Evolutionary conservation across 2,888 invertebrate species (phyloP).

Genomic region (Ormyrus thymus): DNA sequence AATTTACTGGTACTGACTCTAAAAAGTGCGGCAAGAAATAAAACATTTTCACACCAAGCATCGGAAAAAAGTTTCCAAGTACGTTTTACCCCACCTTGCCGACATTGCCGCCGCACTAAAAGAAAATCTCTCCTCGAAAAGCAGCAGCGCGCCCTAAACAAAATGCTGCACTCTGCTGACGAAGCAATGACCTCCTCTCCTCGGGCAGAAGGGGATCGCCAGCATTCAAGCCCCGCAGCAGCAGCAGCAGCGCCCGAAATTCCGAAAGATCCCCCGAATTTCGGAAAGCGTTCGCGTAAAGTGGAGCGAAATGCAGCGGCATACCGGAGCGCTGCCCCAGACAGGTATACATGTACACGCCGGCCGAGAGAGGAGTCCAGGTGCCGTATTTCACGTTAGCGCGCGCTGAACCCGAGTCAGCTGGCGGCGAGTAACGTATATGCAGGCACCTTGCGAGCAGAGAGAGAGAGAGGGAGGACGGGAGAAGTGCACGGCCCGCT

Average conservation of each 20-base stretch:
- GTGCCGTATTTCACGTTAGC: constrained; percentile 46
- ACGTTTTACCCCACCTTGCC: too few relatives aligned
- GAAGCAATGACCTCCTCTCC: neutral
- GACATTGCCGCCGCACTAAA: too few relatives aligned
- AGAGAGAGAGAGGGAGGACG: too few relatives aligned
- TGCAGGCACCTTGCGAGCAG: too few relatives aligned
- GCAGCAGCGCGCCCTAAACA: too few relatives aligned
- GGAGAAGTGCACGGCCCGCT: too few relatives aligned
- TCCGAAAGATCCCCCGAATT: too few relatives aligned
- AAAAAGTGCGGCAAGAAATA: neutral
- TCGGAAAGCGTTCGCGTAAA: too few relatives aligned
- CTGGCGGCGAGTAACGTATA: constrained; percentile 18
- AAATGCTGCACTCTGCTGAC: too few relatives aligned
- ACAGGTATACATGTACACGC: constrained; percentile 7
- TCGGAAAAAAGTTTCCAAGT: neutral
- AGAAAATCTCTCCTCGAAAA: too few relatives aligned
- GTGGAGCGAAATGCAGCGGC: too few relatives aligned
- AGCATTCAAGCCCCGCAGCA: neutral
- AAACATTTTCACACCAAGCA: neutral
- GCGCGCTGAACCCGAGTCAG: constrained; percentile 32
- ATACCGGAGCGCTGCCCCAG: neutral
- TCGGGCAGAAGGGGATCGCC: neutral
- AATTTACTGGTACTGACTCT: neutral
- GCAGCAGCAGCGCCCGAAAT: too few relatives aligned
- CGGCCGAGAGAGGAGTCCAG: neutral